phyloP scores from a whole-genome alignment of 2,888 invertebrate genomes.

The Mallateleia sp. region DNA sequence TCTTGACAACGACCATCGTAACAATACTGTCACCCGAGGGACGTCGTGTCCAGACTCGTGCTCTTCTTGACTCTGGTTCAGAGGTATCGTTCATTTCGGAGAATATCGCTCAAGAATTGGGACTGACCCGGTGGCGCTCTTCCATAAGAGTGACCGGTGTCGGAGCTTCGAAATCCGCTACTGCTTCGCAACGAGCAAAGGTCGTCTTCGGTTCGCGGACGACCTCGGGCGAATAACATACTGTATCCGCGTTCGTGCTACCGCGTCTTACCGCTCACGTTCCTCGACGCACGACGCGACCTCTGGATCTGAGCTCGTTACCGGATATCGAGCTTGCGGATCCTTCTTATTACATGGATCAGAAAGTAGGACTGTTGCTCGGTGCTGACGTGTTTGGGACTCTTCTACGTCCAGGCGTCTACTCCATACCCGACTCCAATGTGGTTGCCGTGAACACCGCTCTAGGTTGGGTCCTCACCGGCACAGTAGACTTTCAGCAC shows the following conservation, averaged over 20 bases:
- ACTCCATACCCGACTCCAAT: neutral
- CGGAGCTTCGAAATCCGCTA: constrained; percentile 26
- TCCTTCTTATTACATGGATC: constrained; percentile 13
- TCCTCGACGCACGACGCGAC: too few relatives aligned
- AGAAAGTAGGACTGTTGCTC: constrained; percentile 57
- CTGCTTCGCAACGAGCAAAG: neutral
- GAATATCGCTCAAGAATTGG: neutral
- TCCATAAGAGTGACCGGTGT: constrained; percentile 35
- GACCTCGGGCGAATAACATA: too few relatives aligned
- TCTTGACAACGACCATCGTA: too few relatives aligned
- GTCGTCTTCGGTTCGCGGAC: neutral
- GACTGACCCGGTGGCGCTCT: constrained; percentile 29
- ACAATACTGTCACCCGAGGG: too few relatives aligned
- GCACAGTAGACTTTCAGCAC: neutral
- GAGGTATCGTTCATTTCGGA: neutral
- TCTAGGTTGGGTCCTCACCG: constrained; percentile 63
- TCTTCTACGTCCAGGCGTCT: constrained; percentile 49
- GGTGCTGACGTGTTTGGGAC: constrained; percentile 62
- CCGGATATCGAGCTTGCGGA: constrained; percentile 25
- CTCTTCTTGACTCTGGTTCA: too few relatives aligned
- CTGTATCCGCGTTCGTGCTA: too few relatives aligned
- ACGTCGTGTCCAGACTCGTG: too few relatives aligned
- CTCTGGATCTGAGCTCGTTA: neutral
- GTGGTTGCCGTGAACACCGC: constrained; percentile 63
- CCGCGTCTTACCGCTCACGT: neutral